These are phyloP conservation scores for Calephelis nemesis DNA, from an alignment of 1,140 invertebrate species.

Conservation along the genomic window DNA sequence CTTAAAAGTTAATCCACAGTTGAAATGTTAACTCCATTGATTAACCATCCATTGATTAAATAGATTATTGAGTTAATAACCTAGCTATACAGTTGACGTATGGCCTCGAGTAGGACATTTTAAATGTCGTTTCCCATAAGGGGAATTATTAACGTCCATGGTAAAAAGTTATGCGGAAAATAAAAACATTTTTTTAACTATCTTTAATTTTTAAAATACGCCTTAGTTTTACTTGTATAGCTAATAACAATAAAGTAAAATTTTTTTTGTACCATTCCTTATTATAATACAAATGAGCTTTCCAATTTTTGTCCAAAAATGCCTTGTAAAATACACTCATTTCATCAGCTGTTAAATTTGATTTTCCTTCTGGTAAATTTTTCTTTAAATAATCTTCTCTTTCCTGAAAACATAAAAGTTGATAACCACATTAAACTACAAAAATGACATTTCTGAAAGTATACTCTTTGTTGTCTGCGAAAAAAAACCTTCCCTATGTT, in stretches of 20 bases:
- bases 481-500: no score
- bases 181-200: constrained; percentile 32
- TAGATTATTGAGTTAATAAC: no score
- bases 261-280: constrained; percentile 88
- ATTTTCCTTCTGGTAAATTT: constrained; percentile 74
- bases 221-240: constrained; percentile 80
- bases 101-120: no score
- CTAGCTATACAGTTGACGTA: no score
- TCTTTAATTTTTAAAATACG: constrained; percentile 67
- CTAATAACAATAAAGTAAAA: constrained; percentile 81
- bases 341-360: constrained; percentile 85
- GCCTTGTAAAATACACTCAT: constrained; percentile 92
- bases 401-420: constrained; percentile 79
- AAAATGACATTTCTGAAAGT: no score
- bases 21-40: no score
- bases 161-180: not conserved
- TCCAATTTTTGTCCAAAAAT: constrained; percentile 89
- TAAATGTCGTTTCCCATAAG: no score
- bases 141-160: no score
- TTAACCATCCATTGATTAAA: no score
- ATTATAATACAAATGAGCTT: constrained; percentile 85
- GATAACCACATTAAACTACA: not conserved
- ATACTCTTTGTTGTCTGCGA: no score
- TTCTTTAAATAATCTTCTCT: constrained; percentile 82
- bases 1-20: no score